A percentile compares a stretch with the other conserved stretches of the same genome.
Conservation (phyloP, 2,113 vertebrate species). For the Pelmatolapia mariae region DNA sequence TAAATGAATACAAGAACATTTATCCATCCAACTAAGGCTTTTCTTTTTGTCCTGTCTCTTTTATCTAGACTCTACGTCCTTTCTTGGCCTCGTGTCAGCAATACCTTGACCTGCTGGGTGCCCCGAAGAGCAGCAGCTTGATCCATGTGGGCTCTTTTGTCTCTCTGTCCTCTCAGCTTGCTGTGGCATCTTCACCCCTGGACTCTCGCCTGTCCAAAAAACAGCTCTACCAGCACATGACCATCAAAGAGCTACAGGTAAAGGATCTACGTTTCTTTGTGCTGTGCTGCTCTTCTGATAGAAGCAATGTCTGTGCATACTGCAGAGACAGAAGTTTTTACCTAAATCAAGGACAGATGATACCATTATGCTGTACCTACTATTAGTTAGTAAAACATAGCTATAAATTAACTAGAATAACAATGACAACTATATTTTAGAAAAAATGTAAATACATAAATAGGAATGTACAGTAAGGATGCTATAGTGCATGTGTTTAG, state of each 20-base stretch:
- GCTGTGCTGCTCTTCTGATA: neutral
- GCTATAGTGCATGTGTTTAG: neutral
- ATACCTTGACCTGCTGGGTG: conserved; percentile 75
- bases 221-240: conserved; percentile 74
- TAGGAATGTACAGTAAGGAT: neutral
- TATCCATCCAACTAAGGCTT: neutral
- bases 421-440: neutral
- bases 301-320: neutral
- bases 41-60: neutral
- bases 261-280: neutral
- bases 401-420: neutral
- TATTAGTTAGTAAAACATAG: neutral
- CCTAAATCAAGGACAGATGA: neutral
- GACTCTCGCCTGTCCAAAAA: conserved; percentile 61
- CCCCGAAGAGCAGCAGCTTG: conserved; percentile 9
- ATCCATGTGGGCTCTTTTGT: conserved; percentile 69
- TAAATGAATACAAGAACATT: neutral
- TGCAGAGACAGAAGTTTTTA: neutral
- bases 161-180: conserved; percentile 81
- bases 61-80: conserved; percentile 56
- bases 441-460: neutral
- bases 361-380: neutral
- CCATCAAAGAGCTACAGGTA: conserved; percentile 82
- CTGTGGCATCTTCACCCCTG: conserved; percentile 66
- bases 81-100: conserved; percentile 72